A percentile compares a stretch with the other conserved stretches of the same genome.
Conservation (phyloP, 1,140 invertebrate genomes). For the Eubasilissa regina region DNA sequence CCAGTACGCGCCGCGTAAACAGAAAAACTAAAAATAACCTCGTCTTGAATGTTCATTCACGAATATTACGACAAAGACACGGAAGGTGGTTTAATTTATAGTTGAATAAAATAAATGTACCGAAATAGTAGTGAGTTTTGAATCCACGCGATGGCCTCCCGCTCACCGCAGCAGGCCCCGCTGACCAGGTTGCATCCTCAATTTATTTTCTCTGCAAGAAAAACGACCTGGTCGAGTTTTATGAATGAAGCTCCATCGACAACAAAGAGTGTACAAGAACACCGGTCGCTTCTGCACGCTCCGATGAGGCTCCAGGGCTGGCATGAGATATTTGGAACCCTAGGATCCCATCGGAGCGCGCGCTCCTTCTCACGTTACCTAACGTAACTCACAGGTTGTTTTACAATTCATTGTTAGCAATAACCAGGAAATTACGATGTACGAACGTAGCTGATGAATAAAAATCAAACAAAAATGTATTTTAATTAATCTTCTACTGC, state of each 20-base stretch:
- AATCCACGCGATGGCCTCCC: constrained; percentile 18
- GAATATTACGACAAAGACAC: neutral
- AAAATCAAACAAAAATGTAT: no score
- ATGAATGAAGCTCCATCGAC: constrained; percentile 59
- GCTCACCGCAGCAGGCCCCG: constrained; percentile 38
- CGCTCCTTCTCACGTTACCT: no score
- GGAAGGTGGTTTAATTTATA: constrained; percentile 17
- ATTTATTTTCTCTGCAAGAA: constrained; percentile 58
- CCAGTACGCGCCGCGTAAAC: neutral
- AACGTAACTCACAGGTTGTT: no score
- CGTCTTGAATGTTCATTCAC: constrained; percentile 7
- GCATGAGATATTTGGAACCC: no score
- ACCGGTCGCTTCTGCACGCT: constrained; percentile 41
- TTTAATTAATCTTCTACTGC: no score
- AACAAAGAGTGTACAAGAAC: constrained; percentile 57
- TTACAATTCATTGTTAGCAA: no score
- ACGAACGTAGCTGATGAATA: no score
- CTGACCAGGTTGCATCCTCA: constrained; percentile 59
- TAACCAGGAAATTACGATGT: no score
- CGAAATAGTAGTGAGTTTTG: neutral
- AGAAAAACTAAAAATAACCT: constrained; percentile 1
- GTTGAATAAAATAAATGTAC: constrained; percentile 14
- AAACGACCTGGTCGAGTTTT: constrained; percentile 55
- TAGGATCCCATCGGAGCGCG: no score
- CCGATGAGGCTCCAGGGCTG: no score